Evolutionary conservation across 2,113 vertebrate genomes (phyloP), one percentile per base, ranked within the genome.

Genomic region (Opisthocomus hoazin): DNA sequence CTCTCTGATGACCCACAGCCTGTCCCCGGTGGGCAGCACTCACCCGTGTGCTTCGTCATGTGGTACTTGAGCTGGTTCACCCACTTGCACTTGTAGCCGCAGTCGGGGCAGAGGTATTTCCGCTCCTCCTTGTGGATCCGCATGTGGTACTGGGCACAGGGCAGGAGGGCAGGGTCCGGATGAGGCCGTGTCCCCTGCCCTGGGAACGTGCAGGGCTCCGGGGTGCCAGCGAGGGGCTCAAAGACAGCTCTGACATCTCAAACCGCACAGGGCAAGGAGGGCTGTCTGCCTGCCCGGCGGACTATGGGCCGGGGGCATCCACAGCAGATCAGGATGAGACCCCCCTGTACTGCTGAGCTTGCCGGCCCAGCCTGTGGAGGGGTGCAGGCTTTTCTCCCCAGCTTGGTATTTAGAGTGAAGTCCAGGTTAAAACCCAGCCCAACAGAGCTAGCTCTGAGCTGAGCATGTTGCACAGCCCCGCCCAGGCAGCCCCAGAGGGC

Each of bases 1-100:
- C 36, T 70, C 37, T 46, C 29, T 3, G 6, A 15, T 23, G 53
- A 45, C 36, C 3, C 1, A 64, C 0, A 1, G 43, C 53, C 57
- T 1, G 0, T 65, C 23, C 65, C 43, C 14, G 15, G 58, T 5
- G 14, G 46, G 54, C 41, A 93, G 45, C 53, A 66, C 83, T 95
- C 98, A 99, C 99, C 99, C 37, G 99, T 99, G 96, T 99, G 99
- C 86, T 99, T 99, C 17, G 99, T 99, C 99, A 99, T 99, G 97
- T 99, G 99, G 88, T 99, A 99, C 96, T 99, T 99, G 90, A 99
- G 98, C 96, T 99, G 99, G 96, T 99, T 99, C 58, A 99, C 98
- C 99, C 99, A 99, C 92, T 99, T 99, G 98, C 99, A 99, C 96
- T 99, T 99, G 98, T 99, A 99, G 84, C 99, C 99, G 11, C 99